Evolutionary conservation across 2,113 vertebrate species (phyloP).

Genomic region (Sander vitreus): DNA sequence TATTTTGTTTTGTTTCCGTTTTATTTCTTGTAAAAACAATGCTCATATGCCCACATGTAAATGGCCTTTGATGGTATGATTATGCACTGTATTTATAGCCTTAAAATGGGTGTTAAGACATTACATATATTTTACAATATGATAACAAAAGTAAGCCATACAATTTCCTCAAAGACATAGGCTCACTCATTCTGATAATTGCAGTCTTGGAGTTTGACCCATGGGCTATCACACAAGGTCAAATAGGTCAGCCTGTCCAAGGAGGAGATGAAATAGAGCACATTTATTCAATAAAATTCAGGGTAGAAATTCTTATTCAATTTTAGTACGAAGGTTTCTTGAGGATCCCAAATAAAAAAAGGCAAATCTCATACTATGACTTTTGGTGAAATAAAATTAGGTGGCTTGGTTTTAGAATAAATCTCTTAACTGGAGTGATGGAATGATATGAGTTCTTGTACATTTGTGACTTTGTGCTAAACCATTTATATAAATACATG

Average conservation of each 20-base stretch:
- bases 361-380: neutral
- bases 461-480: neutral
- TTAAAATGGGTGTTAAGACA: neutral
- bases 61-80: too few relatives aligned
- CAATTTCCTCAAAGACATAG: neutral
- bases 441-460: neutral
- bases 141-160: neutral
- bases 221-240: constrained; percentile 1
- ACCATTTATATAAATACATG: neutral
- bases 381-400: neutral
- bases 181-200: neutral
- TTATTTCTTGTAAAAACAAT: neutral
- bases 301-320: neutral
- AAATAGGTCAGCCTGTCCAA: neutral
- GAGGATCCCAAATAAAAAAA: neutral
- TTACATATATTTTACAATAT: neutral
- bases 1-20: neutral
- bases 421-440: neutral
- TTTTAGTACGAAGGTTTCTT: neutral
- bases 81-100: neutral
- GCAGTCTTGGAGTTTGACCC: neutral
- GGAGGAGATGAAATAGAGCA: neutral
- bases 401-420: neutral
- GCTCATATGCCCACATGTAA: too few relatives aligned
- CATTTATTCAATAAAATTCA: neutral